Base-by-base conservation (phyloP, 2,797 vertebrate genomes). In the Gastrophryne carolinensis region DNA sequence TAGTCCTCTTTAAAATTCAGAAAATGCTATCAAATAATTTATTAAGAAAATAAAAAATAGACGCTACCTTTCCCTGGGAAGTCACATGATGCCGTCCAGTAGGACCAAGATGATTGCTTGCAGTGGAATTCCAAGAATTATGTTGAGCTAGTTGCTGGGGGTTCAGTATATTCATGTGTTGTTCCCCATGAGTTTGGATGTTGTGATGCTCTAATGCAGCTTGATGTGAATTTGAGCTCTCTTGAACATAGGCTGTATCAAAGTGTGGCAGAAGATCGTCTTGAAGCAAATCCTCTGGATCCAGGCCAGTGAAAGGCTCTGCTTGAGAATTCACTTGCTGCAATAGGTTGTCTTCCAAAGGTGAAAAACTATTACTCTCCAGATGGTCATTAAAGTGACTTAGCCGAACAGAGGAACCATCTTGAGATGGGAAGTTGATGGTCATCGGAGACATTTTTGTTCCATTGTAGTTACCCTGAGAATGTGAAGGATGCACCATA, bases 181-280 rank as follows among this genome's bases (percentile, higher is more conserved):
- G 81, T 32, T 82, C 84, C 78, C 89, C 83, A 3, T 88, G 89
- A 15, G 91, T 90, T 35, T 94, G 92, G 26, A 90, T 83, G 32
- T 88, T 88, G 30, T 47, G 54, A 75, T 88, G 89, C 71, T 89
- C 88, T 74, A 91, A 82, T 76, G 89, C 84, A 32, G 62, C 19
- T 47, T 89, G 89, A 82, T 82, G 86, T 75, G 91, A 87, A 83
- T 84, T 86, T 12, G 74, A 56, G 32, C 35, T 47, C 72, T 91
- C 90, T 75, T 95, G 95, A 82, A 90, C 94, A 82, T 97, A 93
- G 0, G 92, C 83, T 70, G 94, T 81, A 44, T 91, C 94, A 2
- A 98, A 94, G 74, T 97, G 94, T 4, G 95, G 94, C 78, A 98
- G 87, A 4, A 99, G 91, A 63, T 90, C 92, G 82, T 96, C 96